These are phyloP conservation scores for Oreotrochilus melanogaster DNA, from an alignment of 2,113 vertebrate species.

Conservation along the genomic window DNA sequence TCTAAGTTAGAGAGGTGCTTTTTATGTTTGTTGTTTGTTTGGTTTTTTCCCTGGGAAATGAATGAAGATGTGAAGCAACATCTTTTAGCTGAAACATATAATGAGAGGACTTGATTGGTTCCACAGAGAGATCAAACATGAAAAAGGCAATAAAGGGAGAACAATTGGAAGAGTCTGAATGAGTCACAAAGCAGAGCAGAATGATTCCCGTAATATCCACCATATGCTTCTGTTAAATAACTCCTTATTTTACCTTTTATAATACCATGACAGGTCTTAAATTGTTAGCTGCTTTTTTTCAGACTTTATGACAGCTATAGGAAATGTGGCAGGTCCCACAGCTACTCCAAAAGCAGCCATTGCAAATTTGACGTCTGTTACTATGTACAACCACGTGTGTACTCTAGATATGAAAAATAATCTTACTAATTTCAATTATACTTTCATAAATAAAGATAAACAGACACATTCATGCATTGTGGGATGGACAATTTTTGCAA, in stretches of 20 bases:
- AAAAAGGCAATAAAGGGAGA: conserved; percentile 15
- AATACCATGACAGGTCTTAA: neutral
- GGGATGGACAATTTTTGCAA: neutral
- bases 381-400: neutral
- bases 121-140: neutral
- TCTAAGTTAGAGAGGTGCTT: neutral
- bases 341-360: neutral
- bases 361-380: neutral
- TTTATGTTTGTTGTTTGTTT: neutral
- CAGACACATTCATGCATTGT: neutral
- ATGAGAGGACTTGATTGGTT: neutral
- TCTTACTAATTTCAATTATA: neutral
- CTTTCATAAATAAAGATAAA: neutral
- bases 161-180: conserved; percentile 10
- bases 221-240: conserved; percentile 42
- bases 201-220: conserved; percentile 11
- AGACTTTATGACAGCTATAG: neutral
- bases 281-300: neutral
- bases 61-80: conserved; percentile 24
- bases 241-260: conserved; percentile 32
- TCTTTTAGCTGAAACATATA: conserved; percentile 4
- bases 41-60: neutral
- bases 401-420: neutral
- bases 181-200: neutral
- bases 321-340: neutral